phyloP scores from a whole-genome alignment of 2,797 vertebrate genomes.

The Eulemur coronatus region DNA sequence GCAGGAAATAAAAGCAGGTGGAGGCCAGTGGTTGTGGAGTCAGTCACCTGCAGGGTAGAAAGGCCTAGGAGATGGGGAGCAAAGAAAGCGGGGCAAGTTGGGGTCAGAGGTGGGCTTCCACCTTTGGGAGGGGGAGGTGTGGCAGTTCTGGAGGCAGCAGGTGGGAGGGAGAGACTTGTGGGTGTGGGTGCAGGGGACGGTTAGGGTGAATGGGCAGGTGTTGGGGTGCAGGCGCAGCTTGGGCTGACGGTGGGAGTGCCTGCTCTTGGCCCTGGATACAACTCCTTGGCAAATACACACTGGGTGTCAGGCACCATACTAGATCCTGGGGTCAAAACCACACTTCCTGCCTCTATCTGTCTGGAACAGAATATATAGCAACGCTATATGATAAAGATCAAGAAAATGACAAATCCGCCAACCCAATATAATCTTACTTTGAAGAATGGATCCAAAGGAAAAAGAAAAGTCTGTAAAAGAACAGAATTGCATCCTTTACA shows the following conservation, averaged over 20 bases:
- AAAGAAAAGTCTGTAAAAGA: neutral
- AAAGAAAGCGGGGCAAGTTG: too few relatives aligned
- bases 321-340: neutral
- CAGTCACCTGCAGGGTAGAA: neutral
- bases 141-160: neutral
- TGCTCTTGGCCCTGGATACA: accelerated
- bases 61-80: accelerated
- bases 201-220: too few relatives aligned
- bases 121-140: too few relatives aligned
- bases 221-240: neutral
- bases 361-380: neutral
- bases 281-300: neutral
- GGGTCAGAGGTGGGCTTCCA: neutral
- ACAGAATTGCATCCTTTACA: neutral
- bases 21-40: accelerated
- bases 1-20: neutral
- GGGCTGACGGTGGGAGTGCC: accelerated
- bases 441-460: neutral
- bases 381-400: neutral
- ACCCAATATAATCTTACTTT: neutral
- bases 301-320: neutral
- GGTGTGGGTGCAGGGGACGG: accelerated
- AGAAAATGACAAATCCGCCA: neutral
- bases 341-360: neutral
- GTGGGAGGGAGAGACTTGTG: accelerated